Evolutionary conservation across 2,888 invertebrate genomes (phyloP).

Genomic region (Chymomyza amoena): DNA sequence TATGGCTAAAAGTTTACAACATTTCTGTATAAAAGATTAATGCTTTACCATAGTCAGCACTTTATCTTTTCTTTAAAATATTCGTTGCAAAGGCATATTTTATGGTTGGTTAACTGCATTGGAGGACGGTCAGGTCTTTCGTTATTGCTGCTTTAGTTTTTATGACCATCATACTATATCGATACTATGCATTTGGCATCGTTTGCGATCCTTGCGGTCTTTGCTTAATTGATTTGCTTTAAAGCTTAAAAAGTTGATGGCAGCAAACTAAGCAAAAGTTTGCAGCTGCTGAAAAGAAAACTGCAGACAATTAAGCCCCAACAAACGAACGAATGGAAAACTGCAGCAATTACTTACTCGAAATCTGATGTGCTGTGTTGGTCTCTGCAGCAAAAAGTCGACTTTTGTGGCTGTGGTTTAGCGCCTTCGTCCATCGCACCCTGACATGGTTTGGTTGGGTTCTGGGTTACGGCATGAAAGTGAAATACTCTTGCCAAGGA

Average conservation of each 20-base stretch:
- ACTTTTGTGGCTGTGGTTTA: slow-evolving; percentile 45
- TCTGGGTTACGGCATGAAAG: slow-evolving; percentile 53
- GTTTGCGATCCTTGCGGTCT: slow-evolving; percentile 12
- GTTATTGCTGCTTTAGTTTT: neutral
- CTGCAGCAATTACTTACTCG: slow-evolving; percentile 68
- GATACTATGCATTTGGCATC: slow-evolving; percentile 8
- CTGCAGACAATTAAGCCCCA: slow-evolving; percentile 63
- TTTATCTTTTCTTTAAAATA: too few relatives aligned
- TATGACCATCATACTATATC: neutral
- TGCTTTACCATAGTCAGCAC: too few relatives aligned
- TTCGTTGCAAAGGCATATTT: too few relatives aligned
- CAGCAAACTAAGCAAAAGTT: slow-evolving; percentile 22
- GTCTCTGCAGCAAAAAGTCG: slow-evolving; percentile 13
- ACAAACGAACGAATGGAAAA: slow-evolving; percentile 24
- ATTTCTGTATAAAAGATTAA: too few relatives aligned
- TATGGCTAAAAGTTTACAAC: too few relatives aligned
- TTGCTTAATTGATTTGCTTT: slow-evolving; percentile 66
- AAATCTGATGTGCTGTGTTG: slow-evolving; percentile 43
- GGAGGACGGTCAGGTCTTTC: too few relatives aligned
- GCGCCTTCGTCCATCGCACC: neutral
- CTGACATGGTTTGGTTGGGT: neutral
- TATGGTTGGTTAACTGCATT: too few relatives aligned
- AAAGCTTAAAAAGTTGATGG: slow-evolving; percentile 46
- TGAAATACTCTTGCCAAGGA: slow-evolving; percentile 65
- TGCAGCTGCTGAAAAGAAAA: slow-evolving; percentile 52